These are phyloP conservation scores for Cettia cetti DNA, from an alignment of 2,113 vertebrate species.

Conservation along the genomic window DNA sequence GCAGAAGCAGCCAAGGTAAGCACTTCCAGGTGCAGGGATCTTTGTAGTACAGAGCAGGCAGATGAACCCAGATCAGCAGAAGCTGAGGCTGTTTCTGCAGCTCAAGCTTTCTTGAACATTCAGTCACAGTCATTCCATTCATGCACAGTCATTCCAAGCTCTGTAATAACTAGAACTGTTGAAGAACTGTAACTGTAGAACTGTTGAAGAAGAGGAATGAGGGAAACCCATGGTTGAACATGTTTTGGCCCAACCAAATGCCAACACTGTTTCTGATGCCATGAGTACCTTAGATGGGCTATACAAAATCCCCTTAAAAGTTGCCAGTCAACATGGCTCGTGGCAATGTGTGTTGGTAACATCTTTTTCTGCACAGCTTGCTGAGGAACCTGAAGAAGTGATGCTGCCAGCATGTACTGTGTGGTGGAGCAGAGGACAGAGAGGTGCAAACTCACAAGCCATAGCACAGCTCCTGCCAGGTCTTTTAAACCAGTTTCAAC, in stretches of 20 bases:
- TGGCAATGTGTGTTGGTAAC: not conserved
- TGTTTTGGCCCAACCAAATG: not conserved
- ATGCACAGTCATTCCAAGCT: not conserved
- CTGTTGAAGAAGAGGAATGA: not conserved
- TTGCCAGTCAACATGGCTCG: not conserved
- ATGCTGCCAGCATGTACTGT: accelerated
- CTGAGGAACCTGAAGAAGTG: not conserved
- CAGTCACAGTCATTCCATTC: not conserved
- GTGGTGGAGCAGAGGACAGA: not conserved
- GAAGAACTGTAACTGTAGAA: too few relatives aligned
- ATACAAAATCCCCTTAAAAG: not conserved
- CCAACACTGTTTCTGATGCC: not conserved
- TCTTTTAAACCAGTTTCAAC: not conserved
- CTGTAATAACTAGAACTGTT: not conserved
- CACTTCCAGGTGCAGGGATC: not conserved
- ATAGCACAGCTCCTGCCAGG: not conserved
- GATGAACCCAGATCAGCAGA: not conserved
- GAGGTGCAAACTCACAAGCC: not conserved
- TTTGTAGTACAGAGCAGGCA: not conserved
- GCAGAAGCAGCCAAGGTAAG: not conserved
- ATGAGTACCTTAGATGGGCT: not conserved
- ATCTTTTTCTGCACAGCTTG: not conserved
- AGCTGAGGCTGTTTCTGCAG: not conserved
- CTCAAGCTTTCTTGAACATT: not conserved
- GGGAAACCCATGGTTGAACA: not conserved